These are phyloP conservation scores for Aplidium turbinatum DNA, from an alignment of 23 tunicate genomes.

Conservation along the genomic window DNA sequence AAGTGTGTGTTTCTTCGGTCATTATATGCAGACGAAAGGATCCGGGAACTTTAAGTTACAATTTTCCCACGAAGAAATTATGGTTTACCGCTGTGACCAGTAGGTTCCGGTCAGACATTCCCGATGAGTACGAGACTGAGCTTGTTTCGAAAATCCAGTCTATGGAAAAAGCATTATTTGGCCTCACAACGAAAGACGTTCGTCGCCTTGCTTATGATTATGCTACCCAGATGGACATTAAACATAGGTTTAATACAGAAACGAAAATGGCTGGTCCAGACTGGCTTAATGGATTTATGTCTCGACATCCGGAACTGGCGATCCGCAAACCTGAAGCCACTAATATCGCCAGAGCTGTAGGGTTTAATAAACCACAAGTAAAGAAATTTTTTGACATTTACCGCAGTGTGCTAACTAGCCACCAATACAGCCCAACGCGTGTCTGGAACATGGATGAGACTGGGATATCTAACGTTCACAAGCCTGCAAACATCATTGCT, in stretches of 20 bases:
- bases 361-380: conserved; percentile 19
- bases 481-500: neutral
- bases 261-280: conserved; percentile 21
- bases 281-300: conserved; percentile 13
- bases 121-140: neutral
- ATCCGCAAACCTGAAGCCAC: conserved; percentile 19
- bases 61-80: too few species aligned
- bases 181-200: conserved; percentile 15
- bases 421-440: neutral
- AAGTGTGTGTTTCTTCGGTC: too few species aligned
- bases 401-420: neutral
- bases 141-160: neutral
- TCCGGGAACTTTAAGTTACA: too few species aligned
- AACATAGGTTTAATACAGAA: conserved; percentile 21
- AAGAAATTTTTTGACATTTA: neutral
- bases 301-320: conserved; percentile 12
- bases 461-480: conserved; percentile 9
- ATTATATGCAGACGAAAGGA: too few species aligned
- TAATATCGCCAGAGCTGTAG: conserved; percentile 4
- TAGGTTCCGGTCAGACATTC: conserved; percentile 4
- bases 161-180: conserved; percentile 18
- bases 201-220: conserved; percentile 13
- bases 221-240: conserved; percentile 13
- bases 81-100: too few species aligned
- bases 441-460: conserved; percentile 16